These are phyloP conservation scores for Pan troglodytes DNA, from an alignment of 2,113 vertebrate species.

Conservation along the genomic window NHGRI_mPanTro3-v2.1_pri NC_072421.2:132205501-132206000, in stretches of 20 bases:
- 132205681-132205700: background rate
- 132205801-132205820: background rate
- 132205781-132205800: background rate
- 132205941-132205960: background rate
- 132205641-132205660: background rate
- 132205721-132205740: background rate
- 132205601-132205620: background rate
- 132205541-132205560: background rate
- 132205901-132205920: background rate
- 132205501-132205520: constrained; percentile 4
- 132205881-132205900: background rate
- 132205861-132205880: background rate
- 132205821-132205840: background rate
- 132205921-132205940: background rate
- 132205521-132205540: constrained; percentile 36
- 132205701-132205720: background rate
- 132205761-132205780: background rate
- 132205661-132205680: constrained; percentile 12
- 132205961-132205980: constrained; percentile 50
- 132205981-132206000: constrained; percentile 50
- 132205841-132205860: background rate
- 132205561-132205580: background rate
- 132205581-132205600: background rate
- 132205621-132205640: background rate
- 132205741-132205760: background rate